Base-by-base conservation (phyloP, 2,888 invertebrate genomes). In the Desoria tigrina region DNA sequence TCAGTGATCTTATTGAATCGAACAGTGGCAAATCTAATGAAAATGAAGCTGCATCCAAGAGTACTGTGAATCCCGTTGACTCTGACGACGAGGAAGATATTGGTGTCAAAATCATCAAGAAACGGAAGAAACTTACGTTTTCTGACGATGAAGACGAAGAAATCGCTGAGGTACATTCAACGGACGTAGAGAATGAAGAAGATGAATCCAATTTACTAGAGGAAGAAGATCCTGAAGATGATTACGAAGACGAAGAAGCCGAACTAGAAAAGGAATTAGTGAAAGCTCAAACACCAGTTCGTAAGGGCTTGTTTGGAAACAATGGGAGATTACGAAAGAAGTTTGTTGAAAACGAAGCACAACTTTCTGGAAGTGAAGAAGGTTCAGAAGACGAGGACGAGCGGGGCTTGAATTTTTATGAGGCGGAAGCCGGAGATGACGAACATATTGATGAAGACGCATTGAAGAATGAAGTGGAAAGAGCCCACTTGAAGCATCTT, bases 291-390 rank as follows among this genome's bases (percentile, higher is more conserved):
- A 64, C 68, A 57, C 28, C 45, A 11, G 51, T 51, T 24, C n/a
- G 61, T 11, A 63, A 66, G 4, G 49, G 80, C 1, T 53, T 65
- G 1, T 65, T 61, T 58, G 60, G 57, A 49, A 72, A 72, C 50
- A 49, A 65, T 59, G 76, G 77, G 2, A 65, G 61, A 28, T 64
- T 78, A 7, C 66, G 77, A 56, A 71, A 83, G 1, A 89, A 90
- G 58, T 96, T 92, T 82, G 84, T 95, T 61, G 95, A 96, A 74
- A 85, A 88, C 42, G 95, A 96, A 81, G 95, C 95, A 0, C 95
- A 95, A 78, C 81, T 96, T 37, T 92, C 93, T 0, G 95, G 94
- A 78, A 92, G 90, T 2, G 94, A 94, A 74, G 91, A 89, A 87
- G 92, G 87, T 0, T 92, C 92, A 53, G 93, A 87, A 0, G 94